Percentiles rank a stretch among this genome's conserved stretches.
Evolutionary conservation across 2,113 vertebrate genomes (phyloP).

Genomic region (Zeus faber): DNA sequence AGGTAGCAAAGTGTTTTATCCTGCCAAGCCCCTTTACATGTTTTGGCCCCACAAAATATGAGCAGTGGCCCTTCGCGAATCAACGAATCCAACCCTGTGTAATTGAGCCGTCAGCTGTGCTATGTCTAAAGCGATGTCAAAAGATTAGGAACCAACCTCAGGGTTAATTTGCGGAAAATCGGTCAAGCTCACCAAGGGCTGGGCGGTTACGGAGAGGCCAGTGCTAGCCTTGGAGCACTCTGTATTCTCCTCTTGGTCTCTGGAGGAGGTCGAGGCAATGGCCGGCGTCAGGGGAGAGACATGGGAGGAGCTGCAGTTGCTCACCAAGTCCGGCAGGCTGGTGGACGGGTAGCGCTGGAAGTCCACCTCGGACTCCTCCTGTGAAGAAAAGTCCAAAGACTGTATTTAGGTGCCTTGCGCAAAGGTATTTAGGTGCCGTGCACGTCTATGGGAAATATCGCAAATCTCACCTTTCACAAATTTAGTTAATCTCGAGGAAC

Average conservation of each 20-base stretch:
- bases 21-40: no score
- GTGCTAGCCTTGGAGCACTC: constrained; percentile 69
- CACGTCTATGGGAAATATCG: background rate
- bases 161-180: background rate
- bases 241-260: constrained; percentile 72
- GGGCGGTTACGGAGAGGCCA: constrained; percentile 52
- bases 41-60: no score
- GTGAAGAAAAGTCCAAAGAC: no score
- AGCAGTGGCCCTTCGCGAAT: no score
- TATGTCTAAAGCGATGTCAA: background rate
- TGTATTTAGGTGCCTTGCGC: no score
- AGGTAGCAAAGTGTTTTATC: no score
- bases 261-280: background rate
- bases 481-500: no score
- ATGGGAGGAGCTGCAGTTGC: constrained; percentile 69
- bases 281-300: constrained; percentile 32
- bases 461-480: no score
- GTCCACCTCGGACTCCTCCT: constrained; percentile 82
- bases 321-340: constrained; percentile 91
- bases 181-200: constrained; percentile 70
- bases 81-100: no score
- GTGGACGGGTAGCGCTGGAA: constrained; percentile 85
- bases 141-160: background rate
- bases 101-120: no score
- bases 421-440: background rate